Percentiles rank a stretch among this genome's conserved stretches.
phyloP scores from a whole-genome alignment of 2,888 invertebrate genomes.

The Lumbricus terrestris region DNA sequence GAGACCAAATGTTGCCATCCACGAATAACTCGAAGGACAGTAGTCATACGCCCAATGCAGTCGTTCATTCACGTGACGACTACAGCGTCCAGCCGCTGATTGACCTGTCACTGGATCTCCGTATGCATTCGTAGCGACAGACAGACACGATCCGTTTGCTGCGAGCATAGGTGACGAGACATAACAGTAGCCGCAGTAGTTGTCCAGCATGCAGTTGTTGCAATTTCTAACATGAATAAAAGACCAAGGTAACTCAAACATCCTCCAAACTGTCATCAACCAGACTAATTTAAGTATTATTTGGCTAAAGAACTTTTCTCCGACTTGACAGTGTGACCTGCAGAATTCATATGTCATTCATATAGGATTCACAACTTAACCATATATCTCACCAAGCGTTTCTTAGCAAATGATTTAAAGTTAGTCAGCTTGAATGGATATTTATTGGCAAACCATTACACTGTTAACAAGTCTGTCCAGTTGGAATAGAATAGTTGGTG shows the following conservation, averaged over 20 bases:
- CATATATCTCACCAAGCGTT: background rate
- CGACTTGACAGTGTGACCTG: background rate
- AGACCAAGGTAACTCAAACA: background rate
- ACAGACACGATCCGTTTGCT: slow-evolving; percentile 55
- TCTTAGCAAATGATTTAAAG: background rate
- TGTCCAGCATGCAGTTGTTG: slow-evolving; percentile 58
- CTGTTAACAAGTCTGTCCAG: background rate
- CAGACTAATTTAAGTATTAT: background rate
- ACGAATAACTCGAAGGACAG: slow-evolving; percentile 57
- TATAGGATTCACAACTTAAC: background rate
- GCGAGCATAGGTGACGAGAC: slow-evolving; percentile 37
- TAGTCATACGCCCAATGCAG: slow-evolving; percentile 58
- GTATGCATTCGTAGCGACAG: background rate
- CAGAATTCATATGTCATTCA: background rate
- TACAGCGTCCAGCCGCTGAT: slow-evolving; percentile 26
- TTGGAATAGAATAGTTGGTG: background rate
- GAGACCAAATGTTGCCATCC: slow-evolving; percentile 58
- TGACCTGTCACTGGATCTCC: background rate
- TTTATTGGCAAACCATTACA: background rate
- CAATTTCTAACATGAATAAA: slow-evolving; percentile 54
- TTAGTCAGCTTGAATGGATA: background rate
- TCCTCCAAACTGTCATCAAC: background rate
- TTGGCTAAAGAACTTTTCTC: background rate
- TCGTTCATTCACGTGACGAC: background rate
- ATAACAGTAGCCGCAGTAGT: slow-evolving; percentile 62